Evolutionary conservation across 1,140 invertebrate genomes (phyloP), one percentile per base, ranked within the genome.

Genomic region (Hermetia illucens): DNA sequence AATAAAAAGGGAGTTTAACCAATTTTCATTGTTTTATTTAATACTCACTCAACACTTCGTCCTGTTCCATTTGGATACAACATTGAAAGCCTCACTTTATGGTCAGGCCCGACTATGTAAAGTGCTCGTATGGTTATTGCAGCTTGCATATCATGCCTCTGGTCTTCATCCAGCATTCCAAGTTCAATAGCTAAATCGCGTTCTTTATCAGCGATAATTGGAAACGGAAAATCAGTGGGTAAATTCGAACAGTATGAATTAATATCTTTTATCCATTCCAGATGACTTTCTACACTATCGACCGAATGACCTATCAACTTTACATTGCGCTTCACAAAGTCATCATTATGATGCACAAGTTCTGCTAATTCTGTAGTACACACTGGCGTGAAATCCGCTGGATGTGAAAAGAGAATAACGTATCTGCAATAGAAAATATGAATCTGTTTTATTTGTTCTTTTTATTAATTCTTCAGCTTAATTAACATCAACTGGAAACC

Each of bases 31-130:
- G 13, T 6, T 4, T 3, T 25, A 4, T 20, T 15, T 21, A 3
- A 34, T 42, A 75, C 79, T 75, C 63, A 91, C 87, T 85, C 77
- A 49, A 94, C 88, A 61, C 91, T 93, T 43, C 90, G 72, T 24
- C 90, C 90, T 29, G 85, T 90, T 12, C 85, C 90, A n/a, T 82
- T 79, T 24, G 90, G 90, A 66, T 95, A 95, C 24, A 86, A 69
- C 69, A 94, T 86, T 5, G 82, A 80, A 5, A 92, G 64, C 49
- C 88, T 79, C 34, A 58, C 48, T 43, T 9, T n/a, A n/a, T 9
- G 27, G 92, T 58, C 52, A 4, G 88, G 84, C 43, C 82, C 83
- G 50, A 95, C 77, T 38, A 95, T 71, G 61, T 90, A 95, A 3
- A 92, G 74, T 30, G 87, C 78, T 43, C 90, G 67, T 34, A 82